Evolutionary conservation across 2,888 invertebrate species (phyloP), one percentile per base, ranked within the genome.

Genomic region (Agrotis clavis): DNA sequence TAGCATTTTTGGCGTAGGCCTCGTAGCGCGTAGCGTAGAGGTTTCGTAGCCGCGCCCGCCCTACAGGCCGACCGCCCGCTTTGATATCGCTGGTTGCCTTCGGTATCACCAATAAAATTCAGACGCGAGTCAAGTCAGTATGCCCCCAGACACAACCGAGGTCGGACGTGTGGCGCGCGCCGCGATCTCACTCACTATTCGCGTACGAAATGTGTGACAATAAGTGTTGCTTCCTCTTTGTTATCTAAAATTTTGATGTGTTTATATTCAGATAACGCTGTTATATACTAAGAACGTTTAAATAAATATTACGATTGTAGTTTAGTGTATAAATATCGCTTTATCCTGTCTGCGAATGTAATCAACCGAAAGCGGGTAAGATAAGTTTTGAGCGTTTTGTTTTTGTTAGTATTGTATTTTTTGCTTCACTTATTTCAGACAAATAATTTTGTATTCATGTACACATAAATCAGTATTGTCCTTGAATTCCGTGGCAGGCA

Each of bases 141-240:
- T 92, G 93, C 91, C 90, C 89, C 90, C 86, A 92, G 91, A 89
- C 94, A 88, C 90, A 83, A 83, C 82, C 78, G 86, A 89, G 90
- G 88, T 81, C 88, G 92, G 93, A 89, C 91, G 94, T 91, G 91
- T 90, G 86, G 90, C 81, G 77, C 90, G 89, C 90, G 88, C 86
- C 88, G 91, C 90, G 86, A 77, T 86, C 86, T 86, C 90, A 76
- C 82, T 87, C 87, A 85, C 85, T 83, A 83, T 87, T 90, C 93
- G 94, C 93, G 93, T 91, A 94, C 93, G 95, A 88, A 96, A 95
- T 92, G 94, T 96, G 95, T 95, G 96, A 96, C 96, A 96, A 96
- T 96, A 96, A 96, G 93, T 95, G 94, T 95, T 94, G 93, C 95
- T 96, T 95, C 95, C 95, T 94, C 91, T 93, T 92, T 93, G 91